These are phyloP conservation scores for Arion vulgaris DNA, from an alignment of 1,140 invertebrate genomes.

Conservation along the genomic window DNA sequence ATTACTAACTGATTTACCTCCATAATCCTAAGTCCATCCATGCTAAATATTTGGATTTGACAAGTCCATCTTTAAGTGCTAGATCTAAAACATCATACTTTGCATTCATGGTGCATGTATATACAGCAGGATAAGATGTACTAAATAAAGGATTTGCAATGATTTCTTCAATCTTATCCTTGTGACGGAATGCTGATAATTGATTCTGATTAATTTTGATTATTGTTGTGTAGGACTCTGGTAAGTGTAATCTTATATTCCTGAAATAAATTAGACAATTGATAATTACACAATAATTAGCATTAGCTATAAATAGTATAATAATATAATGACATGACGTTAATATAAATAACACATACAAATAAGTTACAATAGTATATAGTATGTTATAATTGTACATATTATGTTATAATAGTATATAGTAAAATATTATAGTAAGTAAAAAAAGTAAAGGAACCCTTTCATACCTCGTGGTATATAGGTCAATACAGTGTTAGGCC, in stretches of 20 bases:
- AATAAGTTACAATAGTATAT: too few species aligned
- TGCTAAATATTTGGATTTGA: conserved; percentile 28
- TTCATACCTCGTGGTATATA: too few species aligned
- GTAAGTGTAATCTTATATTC: conserved; percentile 19
- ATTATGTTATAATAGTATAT: too few species aligned
- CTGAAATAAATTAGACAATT: conserved; percentile 5
- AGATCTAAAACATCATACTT: conserved; percentile 30
- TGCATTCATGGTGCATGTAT: conserved; percentile 34
- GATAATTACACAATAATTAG: too few species aligned
- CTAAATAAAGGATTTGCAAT: conserved; percentile 10
- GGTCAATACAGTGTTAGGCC: too few species aligned
- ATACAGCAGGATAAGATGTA: conserved; percentile 14
- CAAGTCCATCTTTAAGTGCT: conserved; percentile 2
- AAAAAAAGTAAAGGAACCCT: too few species aligned
- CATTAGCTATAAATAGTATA: too few species aligned
- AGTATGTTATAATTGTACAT: too few species aligned
- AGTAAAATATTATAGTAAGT: too few species aligned
- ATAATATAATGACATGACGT: too few species aligned
- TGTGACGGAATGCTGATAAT: conserved; percentile 12
- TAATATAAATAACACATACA: too few species aligned
- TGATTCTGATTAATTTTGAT: conserved; percentile 13
- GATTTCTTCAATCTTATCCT: conserved; percentile 11
- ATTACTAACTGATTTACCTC: conserved; percentile 4
- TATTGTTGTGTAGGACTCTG: conserved; percentile 10
- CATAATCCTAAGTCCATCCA: conserved; percentile 35